These are phyloP conservation scores for Ganaspis sp. DNA, from an alignment of 1,140 invertebrate genomes.

Conservation along the genomic window DNA sequence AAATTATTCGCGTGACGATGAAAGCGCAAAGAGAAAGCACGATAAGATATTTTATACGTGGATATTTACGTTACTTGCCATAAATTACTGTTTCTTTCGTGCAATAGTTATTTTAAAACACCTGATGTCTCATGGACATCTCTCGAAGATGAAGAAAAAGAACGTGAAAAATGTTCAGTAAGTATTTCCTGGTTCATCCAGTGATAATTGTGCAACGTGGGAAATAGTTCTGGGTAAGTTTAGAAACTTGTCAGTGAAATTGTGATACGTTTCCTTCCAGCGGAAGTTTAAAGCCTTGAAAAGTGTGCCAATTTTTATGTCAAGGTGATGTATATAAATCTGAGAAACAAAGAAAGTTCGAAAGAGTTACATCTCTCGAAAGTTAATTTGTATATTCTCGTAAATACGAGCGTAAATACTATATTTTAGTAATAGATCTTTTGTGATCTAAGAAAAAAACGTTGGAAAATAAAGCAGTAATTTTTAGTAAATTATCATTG, in stretches of 20 bases:
- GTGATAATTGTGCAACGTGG: background rate
- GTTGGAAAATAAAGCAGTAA: too few species aligned
- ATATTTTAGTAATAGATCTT: background rate
- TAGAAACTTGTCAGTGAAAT: constrained; percentile 18
- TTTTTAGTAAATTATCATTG: too few species aligned
- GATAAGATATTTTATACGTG: constrained; percentile 22
- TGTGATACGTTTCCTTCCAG: background rate
- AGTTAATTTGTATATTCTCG: constrained; percentile 1
- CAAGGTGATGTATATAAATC: constrained; percentile 24
- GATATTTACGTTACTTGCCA: constrained; percentile 11
- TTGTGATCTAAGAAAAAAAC: too few species aligned
- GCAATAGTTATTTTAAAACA: constrained; percentile 3
- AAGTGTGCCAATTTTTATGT: constrained; percentile 25
- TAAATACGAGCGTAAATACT: background rate
- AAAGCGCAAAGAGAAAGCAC: constrained; percentile 29
- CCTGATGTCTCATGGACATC: background rate
- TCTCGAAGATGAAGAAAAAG: background rate
- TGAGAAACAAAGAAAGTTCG: constrained; percentile 28
- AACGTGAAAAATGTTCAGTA: background rate
- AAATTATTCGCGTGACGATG: constrained; percentile 16
- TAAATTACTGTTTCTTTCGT: constrained; percentile 11
- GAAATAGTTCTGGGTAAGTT: constrained; percentile 7
- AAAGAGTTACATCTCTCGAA: background rate
- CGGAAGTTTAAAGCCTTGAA: background rate
- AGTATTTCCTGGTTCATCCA: constrained; percentile 12